A percentile compares a stretch with the other conserved stretches of the same genome.
phyloP scores from a whole-genome alignment of 2,113 vertebrate species.

The Acanthochromis polyacanthus region DNA sequence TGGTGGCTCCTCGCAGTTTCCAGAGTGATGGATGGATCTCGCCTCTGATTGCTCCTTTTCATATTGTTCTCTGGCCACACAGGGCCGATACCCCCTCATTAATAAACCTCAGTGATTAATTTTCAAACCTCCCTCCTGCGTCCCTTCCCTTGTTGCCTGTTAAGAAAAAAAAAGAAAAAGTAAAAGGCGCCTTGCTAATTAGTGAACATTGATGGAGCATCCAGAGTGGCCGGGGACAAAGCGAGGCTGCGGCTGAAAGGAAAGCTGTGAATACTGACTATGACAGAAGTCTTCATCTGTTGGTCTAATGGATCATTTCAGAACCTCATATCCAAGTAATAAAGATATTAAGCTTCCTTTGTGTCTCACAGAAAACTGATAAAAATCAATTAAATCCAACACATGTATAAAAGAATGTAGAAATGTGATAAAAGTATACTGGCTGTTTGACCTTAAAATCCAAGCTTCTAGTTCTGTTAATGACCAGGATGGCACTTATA shows the following conservation, averaged over 20 bases:
- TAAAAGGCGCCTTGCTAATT: conserved; percentile 74
- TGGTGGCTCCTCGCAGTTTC: conserved; percentile 36
- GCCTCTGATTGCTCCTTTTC: conserved; percentile 59
- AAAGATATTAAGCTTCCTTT: too few relatives aligned
- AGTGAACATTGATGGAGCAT: conserved; percentile 67
- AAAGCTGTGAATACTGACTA: conserved; percentile 42
- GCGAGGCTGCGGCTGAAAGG: conserved; percentile 21
- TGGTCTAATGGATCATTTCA: background rate
- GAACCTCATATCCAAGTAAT: background rate
- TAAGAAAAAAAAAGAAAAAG: background rate
- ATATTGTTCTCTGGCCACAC: conserved; percentile 72
- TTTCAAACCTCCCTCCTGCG: conserved; percentile 63
- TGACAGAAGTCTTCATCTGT: conserved; percentile 30
- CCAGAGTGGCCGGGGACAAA: conserved; percentile 50
- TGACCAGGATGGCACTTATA: background rate
- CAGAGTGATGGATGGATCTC: conserved; percentile 69
- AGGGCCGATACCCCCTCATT: conserved; percentile 71
- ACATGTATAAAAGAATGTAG: too few relatives aligned
- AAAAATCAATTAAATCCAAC: too few relatives aligned
- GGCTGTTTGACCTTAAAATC: background rate
- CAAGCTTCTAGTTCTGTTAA: background rate
- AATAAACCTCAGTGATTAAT: conserved; percentile 79
- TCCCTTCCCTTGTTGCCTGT: conserved; percentile 65
- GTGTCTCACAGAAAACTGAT: too few relatives aligned
- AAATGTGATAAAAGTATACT: too few relatives aligned